A percentile compares a stretch with the other conserved stretches of the same genome.
Conservation (phyloP, 1,140 invertebrate species). For the Calephelis virginiensis region DNA sequence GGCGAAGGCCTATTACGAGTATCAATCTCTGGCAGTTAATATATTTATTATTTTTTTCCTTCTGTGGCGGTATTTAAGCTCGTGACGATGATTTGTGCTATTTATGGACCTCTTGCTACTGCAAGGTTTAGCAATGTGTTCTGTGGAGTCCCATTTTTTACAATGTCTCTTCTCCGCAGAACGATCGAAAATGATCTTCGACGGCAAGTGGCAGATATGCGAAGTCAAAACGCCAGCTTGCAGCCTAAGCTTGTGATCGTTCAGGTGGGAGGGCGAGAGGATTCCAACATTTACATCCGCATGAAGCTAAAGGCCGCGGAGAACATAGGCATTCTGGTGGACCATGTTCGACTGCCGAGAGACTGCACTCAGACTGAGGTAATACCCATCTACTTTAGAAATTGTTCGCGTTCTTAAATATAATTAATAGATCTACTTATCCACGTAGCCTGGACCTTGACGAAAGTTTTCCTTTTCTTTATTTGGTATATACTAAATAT, state of each 20-base stretch:
- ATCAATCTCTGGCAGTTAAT: no score
- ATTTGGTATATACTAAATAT: no score
- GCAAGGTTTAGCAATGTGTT: background rate
- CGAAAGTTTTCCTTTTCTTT: no score
- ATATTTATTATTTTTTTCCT: no score
- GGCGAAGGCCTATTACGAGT: no score
- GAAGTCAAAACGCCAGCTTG: slow-evolving; percentile 81
- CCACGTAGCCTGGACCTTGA: no score
- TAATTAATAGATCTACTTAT: no score
- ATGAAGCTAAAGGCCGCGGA: slow-evolving; percentile 96
- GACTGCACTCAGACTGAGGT: slow-evolving; percentile 92
- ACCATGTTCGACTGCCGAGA: slow-evolving; percentile 89
- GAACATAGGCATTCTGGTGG: slow-evolving; percentile 93
- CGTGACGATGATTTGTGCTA: no score
- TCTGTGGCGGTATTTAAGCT: no score
- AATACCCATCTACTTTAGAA: slow-evolving; percentile 18
- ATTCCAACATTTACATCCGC: slow-evolving; percentile 99
- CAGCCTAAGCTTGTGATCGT: slow-evolving; percentile 89
- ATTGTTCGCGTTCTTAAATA: no score
- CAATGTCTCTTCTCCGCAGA: slow-evolving; percentile 70
- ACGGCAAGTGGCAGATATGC: slow-evolving; percentile 82
- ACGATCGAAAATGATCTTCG: slow-evolving; percentile 86
- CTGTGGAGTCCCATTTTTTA: background rate
- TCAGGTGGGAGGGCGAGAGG: slow-evolving; percentile 95
- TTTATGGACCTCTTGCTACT: no score